Conservation (phyloP, 2,888 invertebrate species). For the Dichetophora obliterata region DNA sequence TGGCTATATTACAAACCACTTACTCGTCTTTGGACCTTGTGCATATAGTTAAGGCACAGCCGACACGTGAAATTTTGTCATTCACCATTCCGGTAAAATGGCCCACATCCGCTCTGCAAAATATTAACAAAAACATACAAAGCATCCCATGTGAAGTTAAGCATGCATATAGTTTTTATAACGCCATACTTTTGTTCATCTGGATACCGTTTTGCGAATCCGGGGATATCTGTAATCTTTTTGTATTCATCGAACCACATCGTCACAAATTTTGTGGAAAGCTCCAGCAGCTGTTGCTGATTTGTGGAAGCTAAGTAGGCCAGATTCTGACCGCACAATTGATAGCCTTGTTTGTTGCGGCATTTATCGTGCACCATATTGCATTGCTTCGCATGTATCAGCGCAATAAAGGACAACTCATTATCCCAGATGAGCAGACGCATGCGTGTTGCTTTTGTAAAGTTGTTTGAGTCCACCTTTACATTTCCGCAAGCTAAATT, state of each 20-base stretch:
- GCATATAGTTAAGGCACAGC: constrained; percentile 20
- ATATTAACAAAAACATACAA: neutral
- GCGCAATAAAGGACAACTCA: constrained; percentile 49
- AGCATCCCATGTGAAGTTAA: too few species aligned
- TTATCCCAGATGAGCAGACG: constrained; percentile 51
- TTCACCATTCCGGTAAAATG: constrained; percentile 23
- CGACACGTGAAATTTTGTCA: constrained; percentile 22
- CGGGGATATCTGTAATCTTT: neutral
- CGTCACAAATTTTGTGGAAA: neutral
- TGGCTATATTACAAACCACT: too few species aligned
- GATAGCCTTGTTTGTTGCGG: constrained; percentile 41
- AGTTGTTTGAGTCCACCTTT: neutral
- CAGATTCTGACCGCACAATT: constrained; percentile 44
- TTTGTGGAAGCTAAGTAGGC: neutral
- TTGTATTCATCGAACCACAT: constrained; percentile 2
- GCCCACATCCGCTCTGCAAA: neutral
- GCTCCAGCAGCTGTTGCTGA: neutral
- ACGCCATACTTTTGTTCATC: neutral
- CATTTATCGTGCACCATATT: constrained; percentile 43
- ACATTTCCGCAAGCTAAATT: constrained; percentile 41
- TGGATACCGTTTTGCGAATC: neutral
- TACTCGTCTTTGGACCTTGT: neutral
- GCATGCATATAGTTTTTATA: too few species aligned
- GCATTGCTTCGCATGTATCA: constrained; percentile 41
- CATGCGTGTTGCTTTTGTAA: constrained; percentile 48